Conservation (phyloP, 2,113 vertebrate genomes). For the Cyprinodon tularosa region DNA sequence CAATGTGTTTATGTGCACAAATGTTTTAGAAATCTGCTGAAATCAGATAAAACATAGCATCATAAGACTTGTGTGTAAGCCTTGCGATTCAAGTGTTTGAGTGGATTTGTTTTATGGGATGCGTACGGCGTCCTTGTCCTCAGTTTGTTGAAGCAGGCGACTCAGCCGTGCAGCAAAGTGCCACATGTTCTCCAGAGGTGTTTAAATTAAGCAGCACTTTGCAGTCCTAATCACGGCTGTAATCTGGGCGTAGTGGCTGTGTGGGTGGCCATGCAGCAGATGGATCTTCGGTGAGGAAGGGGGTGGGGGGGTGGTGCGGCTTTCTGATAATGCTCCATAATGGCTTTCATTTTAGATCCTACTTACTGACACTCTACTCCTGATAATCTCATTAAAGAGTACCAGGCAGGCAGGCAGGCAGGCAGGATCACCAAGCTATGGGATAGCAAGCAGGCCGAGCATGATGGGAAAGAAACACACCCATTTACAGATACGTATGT, state of each 20-base stretch:
- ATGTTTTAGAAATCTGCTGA: not conserved
- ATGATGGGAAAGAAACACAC: conserved; percentile 21
- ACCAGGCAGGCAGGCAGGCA: conserved; percentile 60
- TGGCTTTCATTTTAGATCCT: conserved; percentile 87
- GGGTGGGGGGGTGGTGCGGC: conserved; percentile 53
- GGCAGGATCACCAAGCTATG: conserved; percentile 48
- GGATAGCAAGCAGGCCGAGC: conserved; percentile 35
- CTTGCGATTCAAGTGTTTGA: not conserved
- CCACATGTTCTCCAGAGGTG: conserved; percentile 80
- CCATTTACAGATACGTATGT: conserved; percentile 4
- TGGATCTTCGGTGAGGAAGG: conserved; percentile 70
- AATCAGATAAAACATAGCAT: not conserved
- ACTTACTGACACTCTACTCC: conserved; percentile 85
- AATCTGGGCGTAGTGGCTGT: conserved; percentile 80
- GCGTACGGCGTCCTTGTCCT: conserved; percentile 26
- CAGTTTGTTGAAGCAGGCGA: conserved; percentile 41
- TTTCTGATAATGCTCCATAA: conserved; percentile 85
- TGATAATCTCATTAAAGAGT: conserved; percentile 86
- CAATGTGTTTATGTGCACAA: not conserved
- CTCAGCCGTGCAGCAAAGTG: conserved; percentile 67
- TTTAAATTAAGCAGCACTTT: conserved; percentile 81
- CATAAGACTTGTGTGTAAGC: not conserved
- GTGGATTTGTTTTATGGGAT: not conserved
- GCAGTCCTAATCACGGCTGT: conserved; percentile 78
- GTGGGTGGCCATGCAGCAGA: conserved; percentile 82